Base-by-base conservation (phyloP, 2,888 invertebrate species). In the Horisme vitalbata region DNA sequence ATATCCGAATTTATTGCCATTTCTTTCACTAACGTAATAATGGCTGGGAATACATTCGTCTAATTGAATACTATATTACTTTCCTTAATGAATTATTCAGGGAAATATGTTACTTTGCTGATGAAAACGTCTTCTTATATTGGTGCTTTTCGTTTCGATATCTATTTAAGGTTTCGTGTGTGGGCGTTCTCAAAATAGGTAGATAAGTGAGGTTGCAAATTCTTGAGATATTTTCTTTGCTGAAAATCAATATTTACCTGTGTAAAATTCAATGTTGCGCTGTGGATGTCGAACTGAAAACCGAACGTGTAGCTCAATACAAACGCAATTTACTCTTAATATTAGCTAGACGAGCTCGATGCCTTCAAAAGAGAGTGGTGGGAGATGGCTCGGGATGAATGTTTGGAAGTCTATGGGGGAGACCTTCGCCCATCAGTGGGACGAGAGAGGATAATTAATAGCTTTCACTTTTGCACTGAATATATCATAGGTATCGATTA, bases 1-100 rank as follows among this genome's bases (percentile, higher is more conserved):
- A 55, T 62, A 63, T 58, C 61, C 49, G 49, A 65, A 62, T 69
- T 69, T 73, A 71, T 66, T 62, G 61, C 66, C 53, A 61, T 63
- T 60, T 61, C 59, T 61, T 41, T 55, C 44, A 54, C 55, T 69
- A 61, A 68, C 65, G 60, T 59, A 55, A 57, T 56, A 56, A 52
- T 59, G 55, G 57, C 53, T 54, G 52, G 45, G 50, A 59, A 60
- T 63, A 63, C 57, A 66, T 65, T 70, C 60, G 54, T 63, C 58
- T 70, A 70, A 72, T 71, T 69, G 62, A 67, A 66, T 55, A 57
- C 45, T 55, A 52, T 57, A 57, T 55, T 57, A 55, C 52, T 57
- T 55, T 57, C 38, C 51, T 36, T 55, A 55, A 55, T 57, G 52
- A 57, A 57, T 57, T 52, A 57, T 57, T 57, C 55, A 55, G 46